phyloP scores from a whole-genome alignment of 1,140 invertebrate genomes.

The Calycopis cecrops region DNA sequence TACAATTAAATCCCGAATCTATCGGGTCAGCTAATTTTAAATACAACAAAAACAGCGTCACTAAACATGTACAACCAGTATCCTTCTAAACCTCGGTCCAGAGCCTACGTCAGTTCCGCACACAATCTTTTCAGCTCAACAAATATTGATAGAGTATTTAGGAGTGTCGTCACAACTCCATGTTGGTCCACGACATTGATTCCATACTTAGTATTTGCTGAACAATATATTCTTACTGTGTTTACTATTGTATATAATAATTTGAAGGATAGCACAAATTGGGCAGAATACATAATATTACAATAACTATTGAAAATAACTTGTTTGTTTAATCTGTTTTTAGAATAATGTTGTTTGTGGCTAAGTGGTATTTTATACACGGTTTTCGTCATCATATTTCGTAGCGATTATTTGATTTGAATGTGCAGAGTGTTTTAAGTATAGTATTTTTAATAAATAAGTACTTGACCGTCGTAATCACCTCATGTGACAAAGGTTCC shows the following conservation, averaged over 20 bases:
- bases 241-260: constrained; percentile 30
- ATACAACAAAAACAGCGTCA: too few relatives aligned
- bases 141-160: constrained; percentile 27
- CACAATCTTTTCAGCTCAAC: constrained; percentile 26
- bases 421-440: too few relatives aligned
- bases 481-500: too few relatives aligned
- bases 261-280: constrained; percentile 30
- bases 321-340: not conserved
- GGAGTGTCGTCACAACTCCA: constrained; percentile 35
- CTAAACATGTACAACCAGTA: too few relatives aligned
- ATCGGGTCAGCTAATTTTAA: too few relatives aligned
- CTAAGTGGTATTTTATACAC: not conserved
- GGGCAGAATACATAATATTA: constrained; percentile 24
- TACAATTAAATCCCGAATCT: too few relatives aligned
- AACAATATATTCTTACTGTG: constrained; percentile 31
- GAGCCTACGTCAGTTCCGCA: too few relatives aligned
- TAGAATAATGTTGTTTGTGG: not conserved
- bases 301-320: constrained; percentile 6
- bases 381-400: constrained; percentile 6
- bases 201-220: constrained; percentile 22
- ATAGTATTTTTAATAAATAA: too few relatives aligned
- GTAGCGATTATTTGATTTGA: not conserved
- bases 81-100: too few relatives aligned
- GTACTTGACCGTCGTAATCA: too few relatives aligned
- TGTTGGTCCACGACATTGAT: constrained; percentile 44